Evolutionary conservation across 2,113 vertebrate genomes (phyloP).

Genomic region (Pseudopipra pipra): DNA sequence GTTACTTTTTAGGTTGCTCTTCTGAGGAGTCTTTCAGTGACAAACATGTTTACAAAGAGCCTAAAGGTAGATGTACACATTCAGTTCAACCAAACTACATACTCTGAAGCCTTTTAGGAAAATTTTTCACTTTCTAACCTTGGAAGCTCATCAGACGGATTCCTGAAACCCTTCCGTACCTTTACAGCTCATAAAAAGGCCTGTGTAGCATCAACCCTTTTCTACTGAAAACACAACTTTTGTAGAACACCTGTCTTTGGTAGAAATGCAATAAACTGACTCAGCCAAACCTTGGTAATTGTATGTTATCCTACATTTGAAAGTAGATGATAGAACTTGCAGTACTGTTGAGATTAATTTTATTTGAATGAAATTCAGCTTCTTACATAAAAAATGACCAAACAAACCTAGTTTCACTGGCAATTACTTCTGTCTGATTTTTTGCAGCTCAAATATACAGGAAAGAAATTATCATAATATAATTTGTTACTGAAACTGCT

Average conservation of each 20-base stretch:
- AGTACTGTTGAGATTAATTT: background rate
- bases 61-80: background rate
- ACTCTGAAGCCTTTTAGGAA: background rate
- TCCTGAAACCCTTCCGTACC: background rate
- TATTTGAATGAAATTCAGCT: background rate
- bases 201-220: background rate
- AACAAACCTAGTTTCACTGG: background rate
- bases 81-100: background rate
- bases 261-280: background rate
- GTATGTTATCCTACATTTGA: background rate
- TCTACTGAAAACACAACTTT: background rate
- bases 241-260: background rate
- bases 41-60: background rate
- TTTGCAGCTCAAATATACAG: background rate
- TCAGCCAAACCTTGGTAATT: background rate
- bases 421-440: background rate
- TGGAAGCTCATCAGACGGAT: background rate
- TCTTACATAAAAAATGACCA: background rate
- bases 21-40: background rate
- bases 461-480: background rate
- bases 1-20: background rate
- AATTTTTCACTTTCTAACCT: background rate
- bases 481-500: background rate
- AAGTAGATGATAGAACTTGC: background rate
- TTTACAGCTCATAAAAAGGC: background rate